A percentile compares a stretch with the other conserved stretches of the same genome.
Conservation (phyloP, 2,797 vertebrate genomes). For the Fundulus diaphanus region DNA sequence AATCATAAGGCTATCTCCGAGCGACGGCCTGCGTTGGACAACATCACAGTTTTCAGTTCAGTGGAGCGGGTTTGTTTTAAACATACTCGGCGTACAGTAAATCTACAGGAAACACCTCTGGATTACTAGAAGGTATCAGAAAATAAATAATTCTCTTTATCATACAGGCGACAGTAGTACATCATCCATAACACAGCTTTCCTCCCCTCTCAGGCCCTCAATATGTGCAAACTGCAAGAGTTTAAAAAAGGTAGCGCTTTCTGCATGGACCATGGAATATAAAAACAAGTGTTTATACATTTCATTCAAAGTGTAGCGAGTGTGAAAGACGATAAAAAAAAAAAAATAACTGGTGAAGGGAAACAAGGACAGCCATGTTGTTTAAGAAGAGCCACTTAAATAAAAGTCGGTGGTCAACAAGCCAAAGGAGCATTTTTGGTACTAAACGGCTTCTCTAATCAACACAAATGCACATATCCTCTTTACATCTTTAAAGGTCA, state of each 20-base stretch:
- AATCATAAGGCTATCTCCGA: conserved; percentile 31
- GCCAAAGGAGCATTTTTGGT: conserved; percentile 54
- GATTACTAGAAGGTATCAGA: conserved; percentile 64
- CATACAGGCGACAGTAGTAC: conserved; percentile 79
- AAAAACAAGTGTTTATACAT: conserved; percentile 56
- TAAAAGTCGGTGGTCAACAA: conserved; percentile 41
- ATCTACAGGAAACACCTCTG: conserved; percentile 40
- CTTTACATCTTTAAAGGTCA: conserved; percentile 23
- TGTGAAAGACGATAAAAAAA: conserved; percentile 26
- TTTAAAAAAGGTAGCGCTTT: conserved; percentile 73
- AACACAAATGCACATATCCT: conserved; percentile 28
- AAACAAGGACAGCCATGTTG: background rate
- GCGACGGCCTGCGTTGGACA: conserved; percentile 38
- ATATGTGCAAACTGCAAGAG: conserved; percentile 78
- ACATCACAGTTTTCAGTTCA: conserved; percentile 56
- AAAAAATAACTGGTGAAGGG: conserved; percentile 9
- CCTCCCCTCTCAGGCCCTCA: conserved; percentile 45
- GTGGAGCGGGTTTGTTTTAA: conserved; percentile 45
- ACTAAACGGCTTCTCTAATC: conserved; percentile 24
- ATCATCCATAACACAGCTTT: conserved; percentile 64
- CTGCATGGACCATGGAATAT: conserved; percentile 50
- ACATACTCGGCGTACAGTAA: conserved; percentile 50
- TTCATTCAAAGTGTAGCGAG: conserved; percentile 38
- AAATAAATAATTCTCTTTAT: conserved; percentile 84
- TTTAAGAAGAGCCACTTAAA: background rate